These are phyloP conservation scores for Bubalus kerabau DNA, from an alignment of 2,113 vertebrate genomes.

Conservation along the genomic window DNA sequence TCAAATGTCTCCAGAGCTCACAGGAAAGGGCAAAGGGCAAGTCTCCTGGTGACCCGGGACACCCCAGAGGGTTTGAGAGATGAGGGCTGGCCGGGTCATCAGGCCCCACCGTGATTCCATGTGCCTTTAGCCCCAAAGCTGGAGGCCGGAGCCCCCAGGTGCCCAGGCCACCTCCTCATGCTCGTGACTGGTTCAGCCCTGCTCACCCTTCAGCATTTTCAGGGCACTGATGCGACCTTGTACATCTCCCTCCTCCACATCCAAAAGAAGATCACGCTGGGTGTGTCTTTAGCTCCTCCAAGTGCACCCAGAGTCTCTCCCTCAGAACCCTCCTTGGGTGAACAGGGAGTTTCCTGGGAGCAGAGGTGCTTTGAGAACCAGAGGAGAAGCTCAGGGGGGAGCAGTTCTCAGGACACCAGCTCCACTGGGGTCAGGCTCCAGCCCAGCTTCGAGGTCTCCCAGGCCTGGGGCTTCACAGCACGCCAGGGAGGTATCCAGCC, in stretches of 20 bases:
- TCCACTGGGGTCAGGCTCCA: background rate
- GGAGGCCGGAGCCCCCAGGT: background rate
- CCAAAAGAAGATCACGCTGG: background rate
- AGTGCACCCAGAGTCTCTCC: background rate
- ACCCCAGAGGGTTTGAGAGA: background rate
- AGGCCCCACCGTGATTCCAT: rapidly evolving
- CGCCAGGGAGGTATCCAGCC: rapidly evolving
- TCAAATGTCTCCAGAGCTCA: constrained; percentile 79
- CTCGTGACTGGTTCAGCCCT: background rate
- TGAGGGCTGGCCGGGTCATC: background rate
- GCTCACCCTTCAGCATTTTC: background rate
- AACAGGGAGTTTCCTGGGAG: background rate
- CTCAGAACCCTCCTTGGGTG: background rate
- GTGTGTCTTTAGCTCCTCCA: rapidly evolving
- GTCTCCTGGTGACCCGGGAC: background rate
- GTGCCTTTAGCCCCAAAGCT: background rate
- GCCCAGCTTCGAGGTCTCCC: too few species aligned
- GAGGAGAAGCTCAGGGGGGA: background rate
- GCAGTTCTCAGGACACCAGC: background rate
- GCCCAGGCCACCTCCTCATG: background rate
- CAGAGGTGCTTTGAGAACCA: background rate
- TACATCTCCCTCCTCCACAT: background rate
- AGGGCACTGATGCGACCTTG: background rate
- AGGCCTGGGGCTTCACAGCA: background rate
- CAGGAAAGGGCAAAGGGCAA: constrained; percentile 57